Evolutionary conservation across 2,113 vertebrate genomes (phyloP), one percentile per base, ranked within the genome.

Genomic region (Myocastor coypus): DNA sequence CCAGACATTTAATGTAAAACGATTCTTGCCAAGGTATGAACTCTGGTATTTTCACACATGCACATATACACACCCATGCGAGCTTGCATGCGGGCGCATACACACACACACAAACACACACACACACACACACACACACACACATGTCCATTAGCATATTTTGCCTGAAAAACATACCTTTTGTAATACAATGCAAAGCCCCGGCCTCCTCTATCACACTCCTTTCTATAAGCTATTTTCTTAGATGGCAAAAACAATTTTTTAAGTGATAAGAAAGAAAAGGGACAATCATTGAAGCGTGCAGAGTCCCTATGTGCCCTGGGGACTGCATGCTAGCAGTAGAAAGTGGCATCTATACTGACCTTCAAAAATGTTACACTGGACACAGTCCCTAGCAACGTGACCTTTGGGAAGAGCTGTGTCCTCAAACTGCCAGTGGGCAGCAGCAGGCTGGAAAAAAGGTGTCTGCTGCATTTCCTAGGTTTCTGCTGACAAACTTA

Each of bases 401-500:
- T 87, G 89, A 89, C 75, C 83, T 85, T 71, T 42, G 78, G 28
- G 87, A 75, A 94, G 64, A 34, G 40, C 66, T 68, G 32, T 64
- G 75, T 83, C 95, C 87, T 87, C 64, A 17, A 40, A 11, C 22
- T 37, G 73, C 89, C 84, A 64, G 37, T 59, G 92, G 87, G 32
- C 63, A 55, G 63, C 46, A 28, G 83, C 89, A 50, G 83, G 57
- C 81, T 75, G 87, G 3, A 64, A 84, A 80, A 87, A 86, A 84
- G 37, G 64, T 40, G 37, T 3, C 64, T 28, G 50, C 64, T 75
- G 63, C 50, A 81, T 52, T 92, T 87, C 90, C 96, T 52, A 73
- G 89, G 64, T 40, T 90, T 84, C 93, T 66, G 63, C n/a, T 95
- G 89, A 64, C 77, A 64, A 83, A n/a, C 69, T 90, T 83, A 52